These are phyloP conservation scores for Tringa solitaria DNA, from an alignment of 2,113 vertebrate genomes.

Conservation along the genomic window DNA sequence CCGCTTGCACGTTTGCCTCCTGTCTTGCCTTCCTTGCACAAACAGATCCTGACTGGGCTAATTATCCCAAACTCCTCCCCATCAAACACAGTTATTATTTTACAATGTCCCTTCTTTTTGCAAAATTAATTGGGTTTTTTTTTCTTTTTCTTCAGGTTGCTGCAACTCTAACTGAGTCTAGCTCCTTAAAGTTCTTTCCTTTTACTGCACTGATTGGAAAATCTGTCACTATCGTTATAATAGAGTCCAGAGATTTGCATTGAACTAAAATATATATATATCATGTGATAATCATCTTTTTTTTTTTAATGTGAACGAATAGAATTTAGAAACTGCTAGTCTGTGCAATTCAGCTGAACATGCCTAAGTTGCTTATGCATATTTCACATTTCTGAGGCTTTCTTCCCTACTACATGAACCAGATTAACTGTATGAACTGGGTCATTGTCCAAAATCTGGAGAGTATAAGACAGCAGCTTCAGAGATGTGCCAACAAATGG, in stretches of 20 bases:
- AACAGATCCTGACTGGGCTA: not conserved
- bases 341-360: not conserved
- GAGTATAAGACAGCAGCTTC: not conserved
- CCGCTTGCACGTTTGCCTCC: not conserved
- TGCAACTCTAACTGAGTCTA: not conserved
- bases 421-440: not conserved
- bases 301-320: not conserved
- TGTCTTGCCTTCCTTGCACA: not conserved
- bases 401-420: not conserved
- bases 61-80: not conserved
- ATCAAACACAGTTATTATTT: accelerated
- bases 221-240: not conserved
- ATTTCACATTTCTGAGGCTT: slow-evolving; percentile 56
- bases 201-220: not conserved
- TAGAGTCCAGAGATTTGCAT: not conserved
- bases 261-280: not conserved
- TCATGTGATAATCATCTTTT: accelerated
- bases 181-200: not conserved
- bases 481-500: not conserved
- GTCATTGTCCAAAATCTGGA: not conserved
- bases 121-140: not conserved
- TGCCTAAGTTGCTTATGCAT: slow-evolving; percentile 5
- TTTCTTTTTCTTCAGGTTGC: not conserved
- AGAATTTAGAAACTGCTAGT: not conserved
- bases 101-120: not conserved